Conservation (phyloP, 2,113 vertebrate genomes). For the Saccopteryx leptura region DNA sequence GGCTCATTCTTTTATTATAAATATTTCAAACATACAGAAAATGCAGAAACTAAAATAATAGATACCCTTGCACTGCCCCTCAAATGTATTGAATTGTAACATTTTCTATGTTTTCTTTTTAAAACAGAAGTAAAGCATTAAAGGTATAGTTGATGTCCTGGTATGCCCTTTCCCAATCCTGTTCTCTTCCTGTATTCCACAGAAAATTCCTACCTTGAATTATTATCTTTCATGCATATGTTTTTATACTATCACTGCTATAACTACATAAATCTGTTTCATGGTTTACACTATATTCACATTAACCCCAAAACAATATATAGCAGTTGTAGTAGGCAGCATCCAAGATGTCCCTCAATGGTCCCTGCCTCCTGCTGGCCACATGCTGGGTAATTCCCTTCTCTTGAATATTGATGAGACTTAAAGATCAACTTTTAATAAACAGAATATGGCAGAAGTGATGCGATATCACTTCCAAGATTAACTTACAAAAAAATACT, state of each 20-base stretch:
- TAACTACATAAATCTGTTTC: background rate
- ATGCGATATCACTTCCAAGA: background rate
- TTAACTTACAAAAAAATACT: background rate
- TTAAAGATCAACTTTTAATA: background rate
- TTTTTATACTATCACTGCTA: background rate
- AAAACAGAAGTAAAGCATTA: constrained; percentile 27
- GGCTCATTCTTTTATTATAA: background rate
- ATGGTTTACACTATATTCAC: background rate
- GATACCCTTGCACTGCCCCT: background rate
- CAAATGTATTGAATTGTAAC: background rate
- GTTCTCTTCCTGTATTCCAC: background rate
- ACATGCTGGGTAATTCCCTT: background rate
- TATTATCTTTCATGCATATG: background rate
- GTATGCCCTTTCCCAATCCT: background rate
- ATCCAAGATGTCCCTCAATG: background rate
- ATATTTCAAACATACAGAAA: constrained; percentile 32
- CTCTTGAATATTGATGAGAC: background rate
- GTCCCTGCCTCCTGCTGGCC: background rate
- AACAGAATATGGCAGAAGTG: background rate
- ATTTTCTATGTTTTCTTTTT: constrained; percentile 16
- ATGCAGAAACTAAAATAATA: background rate
- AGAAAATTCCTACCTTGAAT: background rate
- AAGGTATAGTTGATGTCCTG: background rate
- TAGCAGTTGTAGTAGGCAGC: background rate
- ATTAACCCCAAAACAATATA: background rate